A percentile compares a stretch with the other conserved stretches of the same genome.
Conservation (phyloP, 2,888 invertebrate species). For the Polia nebulosa region DNA sequence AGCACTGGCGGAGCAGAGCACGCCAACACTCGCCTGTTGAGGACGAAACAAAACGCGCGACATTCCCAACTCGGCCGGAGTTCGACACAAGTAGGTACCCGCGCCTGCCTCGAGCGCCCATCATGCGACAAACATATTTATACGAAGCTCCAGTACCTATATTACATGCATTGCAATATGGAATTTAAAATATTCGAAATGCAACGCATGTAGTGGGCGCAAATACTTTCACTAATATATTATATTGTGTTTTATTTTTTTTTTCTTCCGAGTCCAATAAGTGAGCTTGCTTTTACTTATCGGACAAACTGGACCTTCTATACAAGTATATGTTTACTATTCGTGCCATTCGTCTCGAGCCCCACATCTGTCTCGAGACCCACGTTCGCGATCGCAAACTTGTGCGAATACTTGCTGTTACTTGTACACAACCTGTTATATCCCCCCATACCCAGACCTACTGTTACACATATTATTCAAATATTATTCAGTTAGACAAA, state of each 20-base stretch:
- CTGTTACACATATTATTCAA: no score
- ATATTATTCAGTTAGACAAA: no score
- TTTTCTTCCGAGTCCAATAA: neutral
- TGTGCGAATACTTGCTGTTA: slow-evolving; percentile 2
- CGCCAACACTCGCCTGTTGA: slow-evolving; percentile 26
- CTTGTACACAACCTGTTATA: neutral
- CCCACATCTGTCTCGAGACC: slow-evolving; percentile 1
- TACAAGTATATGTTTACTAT: neutral
- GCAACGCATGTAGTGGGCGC: neutral
- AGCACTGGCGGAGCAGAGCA: neutral
- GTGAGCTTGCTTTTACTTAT: no score
- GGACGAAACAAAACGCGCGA: slow-evolving; percentile 38
- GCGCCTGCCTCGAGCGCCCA: neutral
- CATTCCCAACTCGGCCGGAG: slow-evolving; percentile 33
- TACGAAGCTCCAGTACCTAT: slow-evolving; percentile 17
- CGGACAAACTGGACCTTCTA: slow-evolving; percentile 1
- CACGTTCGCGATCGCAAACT: slow-evolving; percentile 23
- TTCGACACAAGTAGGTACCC: slow-evolving; percentile 24
- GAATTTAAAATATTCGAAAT: neutral
- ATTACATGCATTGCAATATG: neutral
- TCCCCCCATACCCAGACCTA: neutral
- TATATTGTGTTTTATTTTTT: neutral
- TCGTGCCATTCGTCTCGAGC: neutral
- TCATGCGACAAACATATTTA: neutral
- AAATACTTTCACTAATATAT: neutral